Evolutionary conservation across 2,113 vertebrate genomes (phyloP).

Genomic region (Gallinago undulata): DNA sequence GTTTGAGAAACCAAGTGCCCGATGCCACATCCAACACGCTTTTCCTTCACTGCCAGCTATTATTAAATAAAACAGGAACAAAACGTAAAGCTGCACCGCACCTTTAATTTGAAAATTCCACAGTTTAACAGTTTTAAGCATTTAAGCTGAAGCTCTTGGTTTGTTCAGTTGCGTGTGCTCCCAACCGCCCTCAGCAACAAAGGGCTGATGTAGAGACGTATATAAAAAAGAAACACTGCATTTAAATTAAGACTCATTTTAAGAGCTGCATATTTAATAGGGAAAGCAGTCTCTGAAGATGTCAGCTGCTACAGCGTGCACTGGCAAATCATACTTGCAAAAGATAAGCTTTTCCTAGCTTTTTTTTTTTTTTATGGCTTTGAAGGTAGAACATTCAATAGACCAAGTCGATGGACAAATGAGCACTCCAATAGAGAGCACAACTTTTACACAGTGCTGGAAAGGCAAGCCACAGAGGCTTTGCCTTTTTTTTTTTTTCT

Average conservation of each 20-base stretch:
- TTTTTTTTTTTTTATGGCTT: neutral
- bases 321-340: neutral
- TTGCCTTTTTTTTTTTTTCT: no score
- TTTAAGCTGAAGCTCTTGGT: neutral
- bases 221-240: neutral
- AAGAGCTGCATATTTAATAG: neutral
- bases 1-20: neutral
- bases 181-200: neutral
- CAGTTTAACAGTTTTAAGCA: neutral
- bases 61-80: neutral
- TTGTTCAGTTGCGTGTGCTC: neutral
- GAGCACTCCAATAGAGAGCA: fast-evolving
- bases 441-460: neutral
- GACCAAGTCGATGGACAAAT: neutral
- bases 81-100: fast-evolving
- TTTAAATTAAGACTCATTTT: neutral
- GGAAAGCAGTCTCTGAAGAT: neutral
- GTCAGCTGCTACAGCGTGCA: neutral
- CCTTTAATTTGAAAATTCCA: neutral
- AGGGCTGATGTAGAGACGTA: neutral
- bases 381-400: neutral
- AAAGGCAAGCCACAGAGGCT: neutral
- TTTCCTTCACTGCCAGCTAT: neutral
- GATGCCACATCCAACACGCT: neutral
- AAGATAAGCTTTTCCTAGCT: neutral